phyloP scores from a whole-genome alignment of 2,797 vertebrate genomes.

The Phyllotis vaccarum region DNA sequence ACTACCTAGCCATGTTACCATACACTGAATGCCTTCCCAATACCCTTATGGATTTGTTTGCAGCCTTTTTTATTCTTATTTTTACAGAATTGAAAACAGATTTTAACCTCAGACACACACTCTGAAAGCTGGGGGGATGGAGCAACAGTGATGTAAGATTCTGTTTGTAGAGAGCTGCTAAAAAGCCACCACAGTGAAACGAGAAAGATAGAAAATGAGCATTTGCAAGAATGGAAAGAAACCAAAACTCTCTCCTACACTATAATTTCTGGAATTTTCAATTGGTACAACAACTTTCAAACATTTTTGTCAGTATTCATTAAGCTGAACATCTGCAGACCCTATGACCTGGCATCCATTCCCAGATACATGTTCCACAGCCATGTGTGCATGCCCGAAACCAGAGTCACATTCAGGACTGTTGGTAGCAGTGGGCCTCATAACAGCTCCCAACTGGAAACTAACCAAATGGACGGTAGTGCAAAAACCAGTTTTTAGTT shows the following conservation, averaged over 20 bases:
- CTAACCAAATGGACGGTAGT: neutral
- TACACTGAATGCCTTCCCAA: neutral
- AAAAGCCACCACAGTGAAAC: neutral
- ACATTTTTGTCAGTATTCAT: neutral
- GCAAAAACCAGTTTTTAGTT: neutral
- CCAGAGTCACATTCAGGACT: neutral
- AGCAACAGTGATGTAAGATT: neutral
- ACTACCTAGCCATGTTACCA: neutral
- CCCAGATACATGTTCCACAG: neutral
- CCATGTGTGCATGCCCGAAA: no score
- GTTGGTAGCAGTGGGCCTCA: neutral
- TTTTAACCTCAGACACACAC: neutral
- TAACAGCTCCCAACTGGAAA: neutral
- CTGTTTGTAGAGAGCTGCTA: neutral
- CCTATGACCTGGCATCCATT: neutral
- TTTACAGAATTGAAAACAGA: neutral
- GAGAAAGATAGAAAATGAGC: neutral
- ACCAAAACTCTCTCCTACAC: neutral
- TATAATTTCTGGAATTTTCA: neutral
- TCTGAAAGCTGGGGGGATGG: neutral
- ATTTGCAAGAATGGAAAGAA: neutral
- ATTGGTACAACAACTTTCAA: neutral
- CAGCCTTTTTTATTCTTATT: neutral
- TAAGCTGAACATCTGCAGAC: slow-evolving; percentile 10
- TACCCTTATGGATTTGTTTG: neutral